Conservation (phyloP, 2,113 vertebrate genomes). For the Probosciger aterrimus region DNA sequence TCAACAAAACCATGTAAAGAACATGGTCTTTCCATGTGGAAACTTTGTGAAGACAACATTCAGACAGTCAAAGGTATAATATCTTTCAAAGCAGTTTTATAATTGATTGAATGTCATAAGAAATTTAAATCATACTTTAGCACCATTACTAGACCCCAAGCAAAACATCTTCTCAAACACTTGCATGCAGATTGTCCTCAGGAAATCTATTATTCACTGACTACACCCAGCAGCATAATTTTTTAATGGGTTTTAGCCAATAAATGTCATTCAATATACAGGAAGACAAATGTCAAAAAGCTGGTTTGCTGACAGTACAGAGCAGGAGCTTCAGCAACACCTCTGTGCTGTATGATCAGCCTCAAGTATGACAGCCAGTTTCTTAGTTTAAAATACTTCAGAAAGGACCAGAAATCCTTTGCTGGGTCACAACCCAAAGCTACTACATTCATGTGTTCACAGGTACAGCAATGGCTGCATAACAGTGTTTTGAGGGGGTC, state of each 20-base stretch:
- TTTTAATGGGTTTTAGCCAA: background rate
- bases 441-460: background rate
- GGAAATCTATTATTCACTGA: background rate
- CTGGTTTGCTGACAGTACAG: background rate
- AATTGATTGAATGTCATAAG: background rate
- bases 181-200: background rate
- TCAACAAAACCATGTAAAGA: background rate
- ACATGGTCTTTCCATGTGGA: background rate
- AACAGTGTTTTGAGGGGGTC: background rate
- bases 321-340: background rate
- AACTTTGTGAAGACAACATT: background rate
- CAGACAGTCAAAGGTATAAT: background rate
- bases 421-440: background rate
- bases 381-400: background rate
- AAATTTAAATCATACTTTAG: background rate
- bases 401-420: background rate
- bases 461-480: accelerated
- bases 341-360: background rate
- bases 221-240: background rate
- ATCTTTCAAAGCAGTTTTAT: background rate
- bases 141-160: background rate
- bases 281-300: background rate
- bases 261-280: background rate
- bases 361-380: background rate
- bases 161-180: background rate